Base-by-base conservation (phyloP, 2,888 invertebrate genomes). In the Altica lythri region DNA sequence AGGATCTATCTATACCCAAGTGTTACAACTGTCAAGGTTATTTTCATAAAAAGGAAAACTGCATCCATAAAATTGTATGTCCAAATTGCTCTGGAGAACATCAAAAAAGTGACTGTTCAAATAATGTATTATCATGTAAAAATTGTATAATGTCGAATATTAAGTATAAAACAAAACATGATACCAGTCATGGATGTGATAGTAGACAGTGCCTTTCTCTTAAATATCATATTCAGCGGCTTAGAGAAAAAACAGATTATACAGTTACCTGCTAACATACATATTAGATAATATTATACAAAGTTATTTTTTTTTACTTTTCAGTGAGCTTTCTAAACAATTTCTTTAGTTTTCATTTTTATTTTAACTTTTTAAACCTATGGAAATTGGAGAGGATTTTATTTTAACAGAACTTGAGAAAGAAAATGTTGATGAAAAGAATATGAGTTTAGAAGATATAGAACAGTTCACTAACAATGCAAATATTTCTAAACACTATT, bases 101-200 rank as follows among this genome's bases (percentile, higher is more conserved):
- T 17, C 3, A 10, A n/a, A 18, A 8, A 27, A 12, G 25, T 12
- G 6, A 25, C 1, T 47, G 47, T 10, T 13, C 17, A 4, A 35
- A 47, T 34, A n/a, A 19, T n/a, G 25, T 13, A 2, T 12, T 9
- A 9, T 14, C 10, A 8, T 47, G 47, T 25, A 22, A 27, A 13
- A 47, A 47, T 12, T 47, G 47, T 37, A 17, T 3, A 14, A 18
- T n/a, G 17, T 22, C 47, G 2, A 37, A 37, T 12, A 18, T 4
- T 14, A 47, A 37, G 14, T 47, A 47, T 25, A 47, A 47, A 35
- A 37, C 37, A 14, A 46, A 12, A 9, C 10, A 42, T 12, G 42
- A 42, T 12, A 22, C 22, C 3, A 22, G 5, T n/a, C 42, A 42
- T 10, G 8, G 27, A 10, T 13, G 16, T 22, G 27, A 22, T 10